A percentile compares a stretch with the other conserved stretches of the same genome.
These are phyloP conservation scores for Epinephelus awoara DNA, from an alignment of 2,797 vertebrate species.

Conservation along the genomic window DNA sequence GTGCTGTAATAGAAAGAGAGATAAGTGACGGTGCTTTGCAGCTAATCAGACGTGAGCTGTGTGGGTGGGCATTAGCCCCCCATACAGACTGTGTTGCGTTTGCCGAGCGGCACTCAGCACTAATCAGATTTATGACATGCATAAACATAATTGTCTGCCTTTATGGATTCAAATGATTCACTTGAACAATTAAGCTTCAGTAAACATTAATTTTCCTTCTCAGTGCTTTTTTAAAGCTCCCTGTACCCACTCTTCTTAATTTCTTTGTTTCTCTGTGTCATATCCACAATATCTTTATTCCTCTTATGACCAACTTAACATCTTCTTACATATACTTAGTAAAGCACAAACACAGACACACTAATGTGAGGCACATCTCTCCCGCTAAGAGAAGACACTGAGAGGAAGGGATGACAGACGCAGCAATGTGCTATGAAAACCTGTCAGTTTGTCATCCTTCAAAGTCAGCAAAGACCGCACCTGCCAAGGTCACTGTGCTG, in stretches of 20 bases:
- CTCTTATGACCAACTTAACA: slow-evolving; percentile 4
- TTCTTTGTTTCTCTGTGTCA: background rate
- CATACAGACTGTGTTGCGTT: slow-evolving; percentile 47
- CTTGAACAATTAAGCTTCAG: slow-evolving; percentile 73
- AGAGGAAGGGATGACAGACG: slow-evolving; percentile 14
- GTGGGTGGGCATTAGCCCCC: slow-evolving; percentile 65
- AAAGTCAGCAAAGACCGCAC: slow-evolving; percentile 49
- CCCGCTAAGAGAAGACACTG: slow-evolving; percentile 9
- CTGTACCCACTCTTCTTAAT: background rate
- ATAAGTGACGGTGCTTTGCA: slow-evolving; percentile 56
- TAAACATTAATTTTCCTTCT: slow-evolving; percentile 62
- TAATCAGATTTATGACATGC: slow-evolving; percentile 79
- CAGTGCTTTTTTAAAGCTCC: background rate
- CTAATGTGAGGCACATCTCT: slow-evolving; percentile 6
- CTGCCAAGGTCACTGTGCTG: slow-evolving; percentile 66
- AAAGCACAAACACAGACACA: slow-evolving; percentile 15
- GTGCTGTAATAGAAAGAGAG: slow-evolving; percentile 50
- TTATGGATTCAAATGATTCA: slow-evolving; percentile 70
- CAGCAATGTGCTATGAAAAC: slow-evolving; percentile 41
- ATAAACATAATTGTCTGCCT: slow-evolving; percentile 75
- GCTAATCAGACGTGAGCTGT: slow-evolving; percentile 63
- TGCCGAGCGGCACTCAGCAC: slow-evolving; percentile 36
- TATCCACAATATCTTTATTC: background rate
- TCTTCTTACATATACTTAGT: slow-evolving; percentile 1
- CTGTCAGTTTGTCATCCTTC: slow-evolving; percentile 53